These are phyloP conservation scores for Chymomyza fuscimana DNA, from an alignment of 2,888 invertebrate genomes.

Conservation along the genomic window DNA sequence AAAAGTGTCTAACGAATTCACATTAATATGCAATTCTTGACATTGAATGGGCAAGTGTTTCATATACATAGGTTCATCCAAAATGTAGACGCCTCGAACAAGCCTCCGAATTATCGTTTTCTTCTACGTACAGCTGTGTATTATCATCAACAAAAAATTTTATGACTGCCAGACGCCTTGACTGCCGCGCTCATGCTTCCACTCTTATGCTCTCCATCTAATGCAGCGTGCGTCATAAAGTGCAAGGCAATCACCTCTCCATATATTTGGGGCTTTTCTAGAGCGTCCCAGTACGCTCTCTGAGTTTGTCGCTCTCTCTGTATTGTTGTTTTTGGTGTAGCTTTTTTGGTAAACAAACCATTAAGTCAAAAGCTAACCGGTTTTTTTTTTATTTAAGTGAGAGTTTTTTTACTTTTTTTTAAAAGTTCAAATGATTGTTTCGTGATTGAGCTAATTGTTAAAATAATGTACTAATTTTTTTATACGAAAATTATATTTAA, in stretches of 20 bases:
- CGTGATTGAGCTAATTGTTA: constrained; percentile 21
- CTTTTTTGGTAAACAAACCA: constrained; percentile 56
- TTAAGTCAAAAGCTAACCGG: constrained; percentile 43
- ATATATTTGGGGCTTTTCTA: neutral
- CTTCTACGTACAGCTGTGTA: constrained; percentile 15
- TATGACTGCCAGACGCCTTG: constrained; percentile 28
- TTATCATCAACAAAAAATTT: constrained; percentile 45
- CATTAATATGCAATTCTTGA: constrained; percentile 8
- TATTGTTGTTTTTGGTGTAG: constrained; percentile 14
- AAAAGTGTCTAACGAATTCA: constrained; percentile 26
- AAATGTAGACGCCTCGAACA: neutral
- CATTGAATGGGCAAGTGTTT: constrained; percentile 11
- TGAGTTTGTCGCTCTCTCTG: neutral
- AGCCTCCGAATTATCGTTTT: neutral
- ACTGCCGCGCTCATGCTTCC: constrained; percentile 15
- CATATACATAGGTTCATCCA: neutral
- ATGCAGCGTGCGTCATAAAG: neutral
- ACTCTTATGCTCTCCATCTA: neutral
- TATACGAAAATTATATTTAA: neutral
- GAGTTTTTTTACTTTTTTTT: constrained; percentile 13
- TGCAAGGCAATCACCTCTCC: neutral
- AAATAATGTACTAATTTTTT: constrained; percentile 13
- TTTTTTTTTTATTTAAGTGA: constrained; percentile 27
- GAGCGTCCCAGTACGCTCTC: constrained; percentile 2
- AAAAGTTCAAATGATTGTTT: neutral